phyloP scores from a whole-genome alignment of 2,797 vertebrate species.

The Chiloscyllium punctatum region DNA sequence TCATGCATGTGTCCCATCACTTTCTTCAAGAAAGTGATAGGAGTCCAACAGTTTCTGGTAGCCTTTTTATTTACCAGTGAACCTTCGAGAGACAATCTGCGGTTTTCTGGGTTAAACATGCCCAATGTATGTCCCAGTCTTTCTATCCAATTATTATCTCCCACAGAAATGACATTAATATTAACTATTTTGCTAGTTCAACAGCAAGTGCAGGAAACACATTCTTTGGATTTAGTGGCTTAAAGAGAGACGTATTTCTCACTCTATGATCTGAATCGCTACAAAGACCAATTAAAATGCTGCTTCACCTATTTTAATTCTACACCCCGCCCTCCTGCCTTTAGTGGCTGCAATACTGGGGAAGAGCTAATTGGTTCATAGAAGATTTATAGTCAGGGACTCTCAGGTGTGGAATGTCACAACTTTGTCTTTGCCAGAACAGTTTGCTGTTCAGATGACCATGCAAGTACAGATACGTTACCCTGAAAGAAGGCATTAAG shows the following conservation, averaged over 20 bases:
- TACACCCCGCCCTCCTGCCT: neutral
- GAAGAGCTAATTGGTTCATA: neutral
- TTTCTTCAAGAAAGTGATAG: neutral
- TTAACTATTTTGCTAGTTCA: neutral
- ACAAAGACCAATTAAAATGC: neutral
- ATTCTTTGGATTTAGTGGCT: neutral
- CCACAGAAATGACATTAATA: neutral
- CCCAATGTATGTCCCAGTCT: neutral
- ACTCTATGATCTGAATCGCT: neutral
- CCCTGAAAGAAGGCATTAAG: neutral
- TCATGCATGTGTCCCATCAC: too few species aligned
- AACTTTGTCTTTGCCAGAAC: neutral
- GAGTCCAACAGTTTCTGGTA: neutral
- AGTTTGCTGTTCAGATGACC: neutral
- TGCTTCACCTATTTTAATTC: neutral
- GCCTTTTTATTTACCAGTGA: neutral
- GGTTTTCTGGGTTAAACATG: neutral
- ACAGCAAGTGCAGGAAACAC: neutral
- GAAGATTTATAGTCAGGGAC: neutral
- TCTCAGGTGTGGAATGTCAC: neutral
- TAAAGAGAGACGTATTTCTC: neutral
- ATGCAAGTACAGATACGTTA: neutral
- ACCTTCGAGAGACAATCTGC: neutral
- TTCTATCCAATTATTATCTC: neutral
- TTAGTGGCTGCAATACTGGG: neutral